These are phyloP conservation scores for Lycia hirtaria DNA, from an alignment of 2,888 invertebrate species.

Conservation along the genomic window DNA sequence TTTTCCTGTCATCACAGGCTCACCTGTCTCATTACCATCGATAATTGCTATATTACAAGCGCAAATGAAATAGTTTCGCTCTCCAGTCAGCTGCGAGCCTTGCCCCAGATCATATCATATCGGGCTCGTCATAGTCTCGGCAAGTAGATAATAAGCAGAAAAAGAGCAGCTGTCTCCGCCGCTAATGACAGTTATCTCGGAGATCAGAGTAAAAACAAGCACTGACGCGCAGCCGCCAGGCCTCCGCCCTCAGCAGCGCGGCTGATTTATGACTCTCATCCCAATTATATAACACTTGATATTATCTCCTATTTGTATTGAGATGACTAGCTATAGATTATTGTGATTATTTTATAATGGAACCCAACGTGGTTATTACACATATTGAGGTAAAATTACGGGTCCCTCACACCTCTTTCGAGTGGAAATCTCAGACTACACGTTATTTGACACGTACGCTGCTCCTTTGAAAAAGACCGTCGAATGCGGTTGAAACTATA, in stretches of 20 bases:
- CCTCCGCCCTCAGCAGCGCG: too few species aligned
- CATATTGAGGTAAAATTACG: too few species aligned
- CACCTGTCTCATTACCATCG: slow-evolving; percentile 10
- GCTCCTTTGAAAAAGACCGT: too few species aligned
- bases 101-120: slow-evolving; percentile 22
- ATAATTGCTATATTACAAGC: slow-evolving; percentile 7
- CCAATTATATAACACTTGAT: slow-evolving; percentile 26
- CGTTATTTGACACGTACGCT: too few species aligned
- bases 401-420: too few species aligned
- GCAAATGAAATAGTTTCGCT: slow-evolving; percentile 26
- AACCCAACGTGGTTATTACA: background rate
- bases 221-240: slow-evolving; percentile 17
- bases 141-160: slow-evolving; percentile 25
- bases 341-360: slow-evolving; percentile 15
- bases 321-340: slow-evolving; percentile 4
- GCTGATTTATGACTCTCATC: slow-evolving; percentile 32
- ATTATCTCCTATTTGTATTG: slow-evolving; percentile 4
- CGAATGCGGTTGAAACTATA: too few species aligned
- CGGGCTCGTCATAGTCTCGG: slow-evolving; percentile 12
- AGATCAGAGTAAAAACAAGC: slow-evolving; percentile 25
- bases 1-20: background rate
- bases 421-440: too few species aligned
- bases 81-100: too few species aligned
- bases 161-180: slow-evolving; percentile 20
- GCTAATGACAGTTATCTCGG: slow-evolving; percentile 25